Conservation (phyloP, 2,113 vertebrate species). For the Calidris pugnax region DNA sequence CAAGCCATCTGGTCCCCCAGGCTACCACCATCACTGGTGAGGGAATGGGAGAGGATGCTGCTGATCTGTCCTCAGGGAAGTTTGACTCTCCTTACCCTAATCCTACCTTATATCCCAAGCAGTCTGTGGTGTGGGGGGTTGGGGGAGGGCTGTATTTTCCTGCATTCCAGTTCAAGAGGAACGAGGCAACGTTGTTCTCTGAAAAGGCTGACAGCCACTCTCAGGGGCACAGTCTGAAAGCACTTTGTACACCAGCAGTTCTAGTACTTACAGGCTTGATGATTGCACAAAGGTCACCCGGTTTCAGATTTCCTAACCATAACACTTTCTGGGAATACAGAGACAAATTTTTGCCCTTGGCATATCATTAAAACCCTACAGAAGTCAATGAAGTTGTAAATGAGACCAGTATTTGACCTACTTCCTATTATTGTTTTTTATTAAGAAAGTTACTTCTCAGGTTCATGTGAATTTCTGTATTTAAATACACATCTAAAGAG, state of each 20-base stretch:
- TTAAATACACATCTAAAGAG: not conserved
- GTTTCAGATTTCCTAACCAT: slow-evolving; percentile 2
- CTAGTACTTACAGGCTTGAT: not conserved
- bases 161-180: not conserved
- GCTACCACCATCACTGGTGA: not conserved
- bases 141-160: not conserved
- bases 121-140: not conserved
- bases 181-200: not conserved
- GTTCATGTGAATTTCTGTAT: not conserved
- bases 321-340: not conserved
- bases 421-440: not conserved
- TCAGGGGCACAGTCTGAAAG: accelerated
- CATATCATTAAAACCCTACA: not conserved
- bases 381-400: not conserved
- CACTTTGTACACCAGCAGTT: not conserved
- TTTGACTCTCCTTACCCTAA: not conserved
- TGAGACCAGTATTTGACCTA: not conserved
- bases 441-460: not conserved
- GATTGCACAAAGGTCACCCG: not conserved
- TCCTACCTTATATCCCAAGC: not conserved
- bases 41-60: not conserved
- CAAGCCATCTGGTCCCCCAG: not conserved
- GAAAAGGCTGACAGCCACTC: not conserved
- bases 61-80: not conserved
- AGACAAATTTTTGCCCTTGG: not conserved